A percentile compares a stretch with the other conserved stretches of the same genome.
Evolutionary conservation across 2,797 vertebrate species (phyloP).

Genomic region (Ctenosaura bakeri): DNA sequence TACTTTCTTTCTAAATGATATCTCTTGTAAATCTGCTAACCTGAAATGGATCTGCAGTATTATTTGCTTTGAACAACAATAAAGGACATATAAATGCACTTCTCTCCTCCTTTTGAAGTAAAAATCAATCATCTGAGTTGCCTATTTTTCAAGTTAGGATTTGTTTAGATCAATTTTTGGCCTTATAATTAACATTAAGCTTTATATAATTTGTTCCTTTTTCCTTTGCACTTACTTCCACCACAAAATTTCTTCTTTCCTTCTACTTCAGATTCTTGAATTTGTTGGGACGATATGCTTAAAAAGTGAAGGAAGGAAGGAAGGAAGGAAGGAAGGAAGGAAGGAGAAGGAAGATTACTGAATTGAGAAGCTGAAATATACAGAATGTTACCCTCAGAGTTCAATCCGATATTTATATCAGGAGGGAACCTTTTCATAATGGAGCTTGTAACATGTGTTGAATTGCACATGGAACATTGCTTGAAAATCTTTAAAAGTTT

Average conservation of each 20-base stretch:
- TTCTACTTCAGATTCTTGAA: neutral
- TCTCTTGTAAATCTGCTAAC: slow-evolving; percentile 51
- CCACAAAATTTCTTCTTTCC: slow-evolving; percentile 32
- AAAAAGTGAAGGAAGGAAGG: too few relatives aligned
- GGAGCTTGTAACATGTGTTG: too few relatives aligned
- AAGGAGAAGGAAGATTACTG: neutral
- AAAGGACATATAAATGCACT: slow-evolving; percentile 52
- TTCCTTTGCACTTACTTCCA: neutral
- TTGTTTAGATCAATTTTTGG: slow-evolving; percentile 25
- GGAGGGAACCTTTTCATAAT: neutral
- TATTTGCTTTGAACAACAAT: slow-evolving; percentile 57
- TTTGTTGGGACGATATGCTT: neutral
- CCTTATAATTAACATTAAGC: slow-evolving; percentile 25
- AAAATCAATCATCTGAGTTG: slow-evolving; percentile 44
- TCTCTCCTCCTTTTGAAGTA: slow-evolving; percentile 49
- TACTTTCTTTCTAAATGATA: slow-evolving; percentile 56
- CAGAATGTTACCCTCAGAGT: neutral
- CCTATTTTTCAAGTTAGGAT: slow-evolving; percentile 56
- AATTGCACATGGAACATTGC: too few relatives aligned
- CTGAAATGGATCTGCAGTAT: slow-evolving; percentile 53
- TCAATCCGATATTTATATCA: neutral
- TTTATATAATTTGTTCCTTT: slow-evolving; percentile 36
- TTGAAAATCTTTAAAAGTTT: too few relatives aligned
- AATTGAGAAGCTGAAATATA: neutral
- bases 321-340: too few relatives aligned